Conservation (phyloP, 2,888 invertebrate species). For the Dendrolimus houi region DNA sequence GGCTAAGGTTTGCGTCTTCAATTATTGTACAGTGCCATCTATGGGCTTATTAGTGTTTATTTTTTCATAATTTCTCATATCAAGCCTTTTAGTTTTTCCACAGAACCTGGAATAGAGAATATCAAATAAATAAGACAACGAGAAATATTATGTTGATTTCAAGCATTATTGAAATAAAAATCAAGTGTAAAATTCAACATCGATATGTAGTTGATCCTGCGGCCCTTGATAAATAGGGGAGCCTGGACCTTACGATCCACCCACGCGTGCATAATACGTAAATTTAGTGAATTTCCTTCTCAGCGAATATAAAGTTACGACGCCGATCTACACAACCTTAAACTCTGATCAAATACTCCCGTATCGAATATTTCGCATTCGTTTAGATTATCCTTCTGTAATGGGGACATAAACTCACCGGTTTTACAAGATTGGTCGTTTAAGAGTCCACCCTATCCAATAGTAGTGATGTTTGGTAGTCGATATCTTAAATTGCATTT, state of each 20-base stretch:
- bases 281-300: slow-evolving; percentile 42
- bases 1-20: too few species aligned
- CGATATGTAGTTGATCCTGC: slow-evolving; percentile 9
- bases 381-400: slow-evolving; percentile 44
- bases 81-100: too few species aligned
- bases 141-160: not conserved
- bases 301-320: slow-evolving; percentile 57
- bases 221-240: slow-evolving; percentile 15
- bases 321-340: slow-evolving; percentile 32
- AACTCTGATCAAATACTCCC: slow-evolving; percentile 48
- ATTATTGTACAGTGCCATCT: too few species aligned
- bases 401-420: slow-evolving; percentile 30
- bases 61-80: too few species aligned
- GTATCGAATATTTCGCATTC: slow-evolving; percentile 41
- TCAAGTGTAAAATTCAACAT: slow-evolving; percentile 7
- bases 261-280: slow-evolving; percentile 55
- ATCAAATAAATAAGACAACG: too few species aligned
- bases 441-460: slow-evolving; percentile 10
- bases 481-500: not conserved
- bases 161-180: slow-evolving; percentile 7
- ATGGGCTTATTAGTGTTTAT: too few species aligned
- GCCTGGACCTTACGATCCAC: slow-evolving; percentile 43
- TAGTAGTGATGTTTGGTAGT: slow-evolving; percentile 16
- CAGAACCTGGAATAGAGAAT: too few species aligned
- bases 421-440: slow-evolving; percentile 22